Conservation (phyloP, 2,113 vertebrate species). For the Dipodomys ordii region DNA sequence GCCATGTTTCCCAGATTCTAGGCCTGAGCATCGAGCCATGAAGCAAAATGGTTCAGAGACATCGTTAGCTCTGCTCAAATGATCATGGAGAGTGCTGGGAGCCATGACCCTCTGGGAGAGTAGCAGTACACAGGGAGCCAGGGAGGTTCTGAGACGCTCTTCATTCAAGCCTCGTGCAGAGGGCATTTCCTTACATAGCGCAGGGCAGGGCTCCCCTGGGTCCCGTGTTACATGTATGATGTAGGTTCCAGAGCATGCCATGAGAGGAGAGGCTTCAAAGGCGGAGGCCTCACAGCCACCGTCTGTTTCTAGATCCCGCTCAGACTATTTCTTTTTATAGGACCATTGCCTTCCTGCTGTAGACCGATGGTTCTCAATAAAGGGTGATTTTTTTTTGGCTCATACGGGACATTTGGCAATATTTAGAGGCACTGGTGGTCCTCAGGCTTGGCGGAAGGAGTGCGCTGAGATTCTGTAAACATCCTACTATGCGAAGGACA, state of each 20-base stretch:
- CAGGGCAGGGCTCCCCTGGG: rapidly evolving
- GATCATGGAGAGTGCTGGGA: not conserved
- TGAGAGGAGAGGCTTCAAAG: not conserved
- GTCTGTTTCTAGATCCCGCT: not conserved
- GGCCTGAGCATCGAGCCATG: not conserved
- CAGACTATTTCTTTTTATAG: too few relatives aligned
- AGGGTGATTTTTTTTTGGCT: too few relatives aligned
- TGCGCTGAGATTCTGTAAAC: not conserved
- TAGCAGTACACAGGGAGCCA: not conserved
- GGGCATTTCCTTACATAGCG: rapidly evolving
- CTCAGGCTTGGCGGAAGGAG: not conserved
- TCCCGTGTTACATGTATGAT: rapidly evolving
- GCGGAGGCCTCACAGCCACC: not conserved
- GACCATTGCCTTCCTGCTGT: rapidly evolving
- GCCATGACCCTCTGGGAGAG: not conserved
- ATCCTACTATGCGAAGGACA: not conserved
- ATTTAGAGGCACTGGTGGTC: not conserved
- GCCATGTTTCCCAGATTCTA: not conserved
- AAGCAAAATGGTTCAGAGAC: not conserved
- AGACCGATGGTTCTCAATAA: not conserved
- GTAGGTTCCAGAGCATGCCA: not conserved
- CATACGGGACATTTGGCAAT: not conserved
- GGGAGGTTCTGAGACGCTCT: not conserved
- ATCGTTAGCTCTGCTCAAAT: not conserved
- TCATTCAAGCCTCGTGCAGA: not conserved